Conservation (phyloP, 2,113 vertebrate genomes). For the Myodes glareolus region DNA sequence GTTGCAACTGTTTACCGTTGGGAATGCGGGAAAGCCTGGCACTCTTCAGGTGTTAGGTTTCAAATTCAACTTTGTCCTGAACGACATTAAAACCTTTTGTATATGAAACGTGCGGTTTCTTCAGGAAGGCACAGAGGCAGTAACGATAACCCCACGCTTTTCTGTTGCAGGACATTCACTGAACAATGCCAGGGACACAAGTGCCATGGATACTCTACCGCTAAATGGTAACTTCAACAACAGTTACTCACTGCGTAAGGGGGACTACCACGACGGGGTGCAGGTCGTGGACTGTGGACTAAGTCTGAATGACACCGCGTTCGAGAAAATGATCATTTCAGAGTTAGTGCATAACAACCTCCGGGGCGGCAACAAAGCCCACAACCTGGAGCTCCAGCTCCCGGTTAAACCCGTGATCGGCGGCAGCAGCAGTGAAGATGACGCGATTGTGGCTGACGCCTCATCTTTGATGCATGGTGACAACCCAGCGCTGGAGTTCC, state of each 20-base stretch:
- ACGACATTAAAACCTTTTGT: constrained; percentile 94
- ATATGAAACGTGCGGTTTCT: constrained; percentile 27
- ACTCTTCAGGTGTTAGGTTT: constrained; percentile 82
- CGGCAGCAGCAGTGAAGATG: constrained; percentile 94
- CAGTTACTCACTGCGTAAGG: constrained; percentile 98
- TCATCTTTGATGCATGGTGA: constrained; percentile 95
- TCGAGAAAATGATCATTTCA: constrained; percentile 99
- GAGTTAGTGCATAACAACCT: constrained; percentile 99
- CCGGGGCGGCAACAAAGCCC: constrained; percentile 94
- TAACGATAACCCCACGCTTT: constrained; percentile 84
- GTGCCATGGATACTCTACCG: constrained; percentile 99
- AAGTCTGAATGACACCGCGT: constrained; percentile 97
- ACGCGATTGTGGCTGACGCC: constrained; percentile 93
- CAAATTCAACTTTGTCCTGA: constrained; percentile 93
- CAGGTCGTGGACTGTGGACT: constrained; percentile 98
- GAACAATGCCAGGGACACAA: constrained; percentile 99
- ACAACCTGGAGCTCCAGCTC: constrained; percentile 92
- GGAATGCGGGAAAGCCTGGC: constrained; percentile 84
- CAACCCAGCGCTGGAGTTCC: constrained; percentile 92
- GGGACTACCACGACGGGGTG: constrained; percentile 94
- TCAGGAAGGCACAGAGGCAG: not conserved
- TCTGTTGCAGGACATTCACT: constrained; percentile 97
- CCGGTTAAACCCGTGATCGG: constrained; percentile 92
- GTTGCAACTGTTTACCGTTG: constrained; percentile 83
- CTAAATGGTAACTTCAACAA: constrained; percentile 99